phyloP scores from a whole-genome alignment of 2,888 invertebrate genomes.

The Galeruca laticollis region DNA sequence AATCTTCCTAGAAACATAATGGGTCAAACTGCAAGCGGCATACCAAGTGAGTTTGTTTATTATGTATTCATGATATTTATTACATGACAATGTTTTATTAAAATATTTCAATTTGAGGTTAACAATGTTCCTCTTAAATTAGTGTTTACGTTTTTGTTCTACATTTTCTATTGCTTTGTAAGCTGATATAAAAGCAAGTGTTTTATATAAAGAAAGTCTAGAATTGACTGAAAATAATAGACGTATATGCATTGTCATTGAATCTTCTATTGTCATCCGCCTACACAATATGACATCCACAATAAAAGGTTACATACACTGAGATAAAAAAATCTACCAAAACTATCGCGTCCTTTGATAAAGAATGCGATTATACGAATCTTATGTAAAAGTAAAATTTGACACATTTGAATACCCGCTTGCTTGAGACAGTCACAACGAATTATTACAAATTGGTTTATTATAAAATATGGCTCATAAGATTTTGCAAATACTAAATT shows the following conservation, averaged over 20 bases:
- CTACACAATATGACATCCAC: neutral
- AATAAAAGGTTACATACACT: neutral
- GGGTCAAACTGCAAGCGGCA: slow-evolving; percentile 56
- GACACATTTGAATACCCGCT: too few relatives aligned
- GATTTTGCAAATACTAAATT: neutral
- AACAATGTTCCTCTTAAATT: neutral
- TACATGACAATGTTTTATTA: neutral
- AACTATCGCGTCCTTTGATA: neutral
- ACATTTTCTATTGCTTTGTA: neutral
- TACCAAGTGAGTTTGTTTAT: slow-evolving; percentile 52
- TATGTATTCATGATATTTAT: slow-evolving; percentile 18
- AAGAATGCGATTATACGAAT: too few relatives aligned
- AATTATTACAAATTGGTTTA: too few relatives aligned
- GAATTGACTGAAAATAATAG: too few relatives aligned
- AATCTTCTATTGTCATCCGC: neutral
- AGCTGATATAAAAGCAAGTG: too few relatives aligned
- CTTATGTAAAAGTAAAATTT: too few relatives aligned
- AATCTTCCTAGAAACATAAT: slow-evolving; percentile 42
- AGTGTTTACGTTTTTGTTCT: neutral
- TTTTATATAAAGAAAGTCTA: too few relatives aligned
- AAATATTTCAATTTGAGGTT: slow-evolving; percentile 5
- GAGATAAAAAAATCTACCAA: neutral
- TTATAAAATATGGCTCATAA: too few relatives aligned
- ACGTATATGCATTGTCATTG: neutral
- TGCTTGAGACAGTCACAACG: too few relatives aligned